These are phyloP conservation scores for Euproctis similis DNA, from an alignment of 2,888 invertebrate genomes.

Conservation along the genomic window DNA sequence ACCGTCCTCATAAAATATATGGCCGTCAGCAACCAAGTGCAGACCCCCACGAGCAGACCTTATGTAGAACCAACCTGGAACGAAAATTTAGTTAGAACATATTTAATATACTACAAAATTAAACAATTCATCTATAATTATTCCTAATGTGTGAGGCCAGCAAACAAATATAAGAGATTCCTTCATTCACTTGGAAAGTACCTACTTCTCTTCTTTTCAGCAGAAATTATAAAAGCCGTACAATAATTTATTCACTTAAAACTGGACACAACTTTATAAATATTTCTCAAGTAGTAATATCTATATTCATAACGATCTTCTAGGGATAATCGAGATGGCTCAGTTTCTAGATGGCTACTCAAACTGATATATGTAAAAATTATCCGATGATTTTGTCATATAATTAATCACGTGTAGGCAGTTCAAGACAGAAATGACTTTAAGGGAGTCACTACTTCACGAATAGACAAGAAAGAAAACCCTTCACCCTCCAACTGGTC, in stretches of 20 bases:
- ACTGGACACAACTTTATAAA: too few relatives aligned
- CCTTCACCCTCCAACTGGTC: too few relatives aligned
- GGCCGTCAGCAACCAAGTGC: constrained; percentile 64
- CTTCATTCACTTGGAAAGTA: constrained; percentile 10
- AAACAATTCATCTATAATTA: constrained; percentile 1
- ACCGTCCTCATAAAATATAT: constrained; percentile 71
- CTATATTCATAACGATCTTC: too few relatives aligned
- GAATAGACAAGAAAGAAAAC: too few relatives aligned
- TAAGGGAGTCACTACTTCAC: too few relatives aligned
- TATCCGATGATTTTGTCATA: too few relatives aligned
- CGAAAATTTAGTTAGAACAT: constrained; percentile 26
- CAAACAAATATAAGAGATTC: constrained; percentile 10
- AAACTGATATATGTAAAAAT: too few relatives aligned
- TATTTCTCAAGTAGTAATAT: too few relatives aligned
- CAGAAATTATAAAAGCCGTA: too few relatives aligned
- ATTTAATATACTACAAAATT: constrained; percentile 2
- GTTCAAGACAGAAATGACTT: too few relatives aligned
- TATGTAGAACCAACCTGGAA: constrained; percentile 71
- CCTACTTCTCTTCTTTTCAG: constrained; percentile 9
- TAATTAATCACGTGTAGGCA: too few relatives aligned
- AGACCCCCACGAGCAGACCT: constrained; percentile 67
- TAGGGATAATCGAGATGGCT: constrained; percentile 47
- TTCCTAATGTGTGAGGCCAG: constrained; percentile 2
- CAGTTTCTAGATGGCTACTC: constrained; percentile 50
- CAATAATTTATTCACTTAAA: too few relatives aligned